Conservation (phyloP, 2,113 vertebrate species). For the Saguinus imperator region DNA sequence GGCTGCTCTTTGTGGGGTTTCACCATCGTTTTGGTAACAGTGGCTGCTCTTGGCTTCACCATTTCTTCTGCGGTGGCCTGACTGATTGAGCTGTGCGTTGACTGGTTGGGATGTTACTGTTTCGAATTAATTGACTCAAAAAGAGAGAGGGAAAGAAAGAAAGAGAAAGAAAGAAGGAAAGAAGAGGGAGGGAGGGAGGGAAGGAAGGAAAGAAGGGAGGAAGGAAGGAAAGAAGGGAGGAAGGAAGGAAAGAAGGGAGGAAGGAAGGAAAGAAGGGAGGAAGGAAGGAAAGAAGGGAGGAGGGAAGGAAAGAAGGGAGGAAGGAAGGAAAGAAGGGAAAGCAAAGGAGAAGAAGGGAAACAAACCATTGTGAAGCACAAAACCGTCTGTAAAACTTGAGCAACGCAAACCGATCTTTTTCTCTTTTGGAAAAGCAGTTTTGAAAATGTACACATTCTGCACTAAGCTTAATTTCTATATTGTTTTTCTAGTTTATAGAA, state of each 20-base stretch:
- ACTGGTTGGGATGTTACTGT: not conserved
- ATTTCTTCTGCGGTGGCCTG: accelerated
- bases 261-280: too few relatives aligned
- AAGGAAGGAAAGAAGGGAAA: too few relatives aligned
- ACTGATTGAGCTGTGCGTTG: not conserved
- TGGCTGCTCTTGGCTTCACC: accelerated
- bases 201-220: not conserved
- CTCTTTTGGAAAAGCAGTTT: not conserved
- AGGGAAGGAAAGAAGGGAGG: not conserved
- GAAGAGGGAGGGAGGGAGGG: accelerated
- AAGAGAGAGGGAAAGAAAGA: not conserved
- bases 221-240: too few relatives aligned
- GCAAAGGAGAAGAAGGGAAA: not conserved
- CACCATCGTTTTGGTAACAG: accelerated
- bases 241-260: not conserved
- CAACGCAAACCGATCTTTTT: not conserved
- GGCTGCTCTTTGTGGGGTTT: accelerated
- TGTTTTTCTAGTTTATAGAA: not conserved
- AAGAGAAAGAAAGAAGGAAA: too few relatives aligned
- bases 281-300: not conserved
- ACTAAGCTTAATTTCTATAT: accelerated
- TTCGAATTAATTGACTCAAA: not conserved
- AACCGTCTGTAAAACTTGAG: not conserved
- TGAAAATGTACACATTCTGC: not conserved
- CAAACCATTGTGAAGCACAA: accelerated